Conservation (phyloP, 2,888 invertebrate species). For the Pammene fasciana region DNA sequence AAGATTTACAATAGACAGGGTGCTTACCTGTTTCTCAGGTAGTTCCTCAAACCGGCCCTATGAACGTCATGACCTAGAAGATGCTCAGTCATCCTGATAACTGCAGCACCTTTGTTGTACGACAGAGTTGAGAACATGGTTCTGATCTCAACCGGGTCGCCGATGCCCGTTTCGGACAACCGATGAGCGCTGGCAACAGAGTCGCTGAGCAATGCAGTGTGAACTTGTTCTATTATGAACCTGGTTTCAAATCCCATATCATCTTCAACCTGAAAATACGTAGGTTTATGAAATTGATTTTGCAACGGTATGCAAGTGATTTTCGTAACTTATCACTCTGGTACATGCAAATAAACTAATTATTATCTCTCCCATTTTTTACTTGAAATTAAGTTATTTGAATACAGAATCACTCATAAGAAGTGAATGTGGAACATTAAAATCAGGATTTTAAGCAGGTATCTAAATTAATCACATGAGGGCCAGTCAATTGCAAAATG, state of each 20-base stretch:
- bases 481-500: no score
- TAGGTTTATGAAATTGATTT: not conserved
- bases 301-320: no score
- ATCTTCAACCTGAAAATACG: constrained; percentile 79
- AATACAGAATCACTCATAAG: no score
- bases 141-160: constrained; percentile 82
- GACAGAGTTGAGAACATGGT: constrained; percentile 86
- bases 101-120: constrained; percentile 86
- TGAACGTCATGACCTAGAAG: constrained; percentile 82
- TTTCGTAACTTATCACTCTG: no score
- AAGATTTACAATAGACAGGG: no score
- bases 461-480: no score
- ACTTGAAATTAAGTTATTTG: no score
- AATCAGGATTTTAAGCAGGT: no score
- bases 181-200: constrained; percentile 82
- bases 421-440: no score
- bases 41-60: constrained; percentile 79
- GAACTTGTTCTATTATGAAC: constrained; percentile 88
- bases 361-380: no score
- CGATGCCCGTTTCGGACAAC: constrained; percentile 81
- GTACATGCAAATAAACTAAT: no score
- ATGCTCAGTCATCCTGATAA: constrained; percentile 88
- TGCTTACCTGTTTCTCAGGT: constrained; percentile 78
- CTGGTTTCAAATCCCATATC: constrained; percentile 86
- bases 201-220: constrained; percentile 84